Conservation (phyloP, 2,113 vertebrate genomes). For the Eptesicus fuscus region DNA sequence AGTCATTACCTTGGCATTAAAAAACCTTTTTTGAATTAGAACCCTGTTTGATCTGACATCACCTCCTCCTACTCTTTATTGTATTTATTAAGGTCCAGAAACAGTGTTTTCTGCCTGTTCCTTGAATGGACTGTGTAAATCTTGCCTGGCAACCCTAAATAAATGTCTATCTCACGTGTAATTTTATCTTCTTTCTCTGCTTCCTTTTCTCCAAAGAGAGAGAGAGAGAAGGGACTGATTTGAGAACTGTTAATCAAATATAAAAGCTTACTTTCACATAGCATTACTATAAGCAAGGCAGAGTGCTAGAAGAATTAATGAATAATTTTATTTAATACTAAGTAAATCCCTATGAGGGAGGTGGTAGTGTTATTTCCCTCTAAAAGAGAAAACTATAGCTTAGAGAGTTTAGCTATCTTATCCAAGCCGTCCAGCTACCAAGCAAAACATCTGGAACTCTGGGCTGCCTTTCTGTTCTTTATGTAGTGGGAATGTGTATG, state of each 20-base stretch:
- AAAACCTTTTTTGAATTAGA: no score
- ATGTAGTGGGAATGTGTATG: neutral
- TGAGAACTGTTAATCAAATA: neutral
- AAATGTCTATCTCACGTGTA: no score
- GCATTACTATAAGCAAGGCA: neutral
- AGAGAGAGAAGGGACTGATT: neutral
- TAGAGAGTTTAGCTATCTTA: neutral
- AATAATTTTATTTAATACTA: neutral
- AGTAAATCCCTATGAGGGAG: neutral
- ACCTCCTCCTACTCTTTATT: no score
- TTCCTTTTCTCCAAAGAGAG: neutral
- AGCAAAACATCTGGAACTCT: neutral
- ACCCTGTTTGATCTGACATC: no score
- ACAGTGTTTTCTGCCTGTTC: no score
- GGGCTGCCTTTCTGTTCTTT: neutral
- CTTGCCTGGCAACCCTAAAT: no score
- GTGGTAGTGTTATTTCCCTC: neutral
- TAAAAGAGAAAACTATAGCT: neutral
- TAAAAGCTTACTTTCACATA: neutral
- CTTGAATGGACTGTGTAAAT: no score
- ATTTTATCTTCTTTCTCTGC: no score
- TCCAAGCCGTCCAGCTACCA: neutral
- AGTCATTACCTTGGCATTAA: no score
- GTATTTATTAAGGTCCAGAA: no score
- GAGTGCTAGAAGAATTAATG: neutral